Conservation (phyloP, 2,888 invertebrate genomes). For the Diaperis boleti region DNA sequence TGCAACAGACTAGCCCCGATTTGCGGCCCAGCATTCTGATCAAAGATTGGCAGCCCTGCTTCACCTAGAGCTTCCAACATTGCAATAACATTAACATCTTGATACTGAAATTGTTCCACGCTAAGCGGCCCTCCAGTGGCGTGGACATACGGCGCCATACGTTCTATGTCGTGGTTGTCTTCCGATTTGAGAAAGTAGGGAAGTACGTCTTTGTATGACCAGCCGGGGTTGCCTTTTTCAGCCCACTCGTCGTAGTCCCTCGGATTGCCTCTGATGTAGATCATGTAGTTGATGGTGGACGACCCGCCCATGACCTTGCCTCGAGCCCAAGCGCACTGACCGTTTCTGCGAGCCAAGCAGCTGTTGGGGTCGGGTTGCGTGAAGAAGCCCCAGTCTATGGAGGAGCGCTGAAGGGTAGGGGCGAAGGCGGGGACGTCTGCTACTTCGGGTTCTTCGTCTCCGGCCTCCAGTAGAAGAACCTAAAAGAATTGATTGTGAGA, state of each 20-base stretch:
- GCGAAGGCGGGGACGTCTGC: constrained; percentile 77
- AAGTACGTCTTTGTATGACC: constrained; percentile 74
- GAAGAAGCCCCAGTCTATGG: constrained; percentile 78
- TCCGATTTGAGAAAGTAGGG: constrained; percentile 79
- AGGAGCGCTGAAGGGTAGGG: constrained; percentile 71
- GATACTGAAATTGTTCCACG: constrained; percentile 74
- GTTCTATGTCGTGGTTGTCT: constrained; percentile 69
- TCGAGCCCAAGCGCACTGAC: constrained; percentile 73
- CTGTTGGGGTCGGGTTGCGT: constrained; percentile 75
- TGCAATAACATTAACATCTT: constrained; percentile 71
- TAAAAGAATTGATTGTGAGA: constrained; percentile 59
- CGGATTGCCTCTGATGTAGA: constrained; percentile 72
- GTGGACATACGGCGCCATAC: constrained; percentile 71
- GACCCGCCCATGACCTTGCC: constrained; percentile 78
- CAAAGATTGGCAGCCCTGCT: constrained; percentile 71
- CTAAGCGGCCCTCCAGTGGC: constrained; percentile 73
- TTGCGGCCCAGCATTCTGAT: constrained; percentile 71
- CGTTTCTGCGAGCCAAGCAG: constrained; percentile 71
- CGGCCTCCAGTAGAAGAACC: constrained; percentile 77
- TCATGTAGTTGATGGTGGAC: constrained; percentile 76
- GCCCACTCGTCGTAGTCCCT: constrained; percentile 77
- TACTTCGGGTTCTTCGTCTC: constrained; percentile 75
- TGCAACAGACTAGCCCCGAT: constrained; percentile 74
- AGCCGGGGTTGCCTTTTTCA: constrained; percentile 72
- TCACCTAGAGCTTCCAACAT: constrained; percentile 74